Evolutionary conservation across 2,113 vertebrate species (phyloP).

Genomic region (Tiliqua scincoides): DNA sequence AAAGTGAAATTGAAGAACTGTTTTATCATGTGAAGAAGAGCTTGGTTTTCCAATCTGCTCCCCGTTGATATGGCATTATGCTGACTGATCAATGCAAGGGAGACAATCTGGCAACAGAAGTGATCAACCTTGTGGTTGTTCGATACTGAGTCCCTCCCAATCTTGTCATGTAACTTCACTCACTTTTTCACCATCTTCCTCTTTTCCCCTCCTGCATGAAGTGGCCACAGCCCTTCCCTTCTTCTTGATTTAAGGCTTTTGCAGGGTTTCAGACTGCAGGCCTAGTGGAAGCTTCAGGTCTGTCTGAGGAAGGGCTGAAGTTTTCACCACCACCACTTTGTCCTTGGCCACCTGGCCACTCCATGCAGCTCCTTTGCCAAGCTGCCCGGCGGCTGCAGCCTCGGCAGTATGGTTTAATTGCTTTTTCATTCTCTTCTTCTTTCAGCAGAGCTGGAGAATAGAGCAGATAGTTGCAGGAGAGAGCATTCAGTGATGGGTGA

Average conservation of each 20-base stretch:
- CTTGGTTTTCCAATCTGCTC: neutral
- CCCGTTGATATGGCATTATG: too few species aligned
- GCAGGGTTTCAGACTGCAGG: too few species aligned
- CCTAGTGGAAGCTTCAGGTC: too few species aligned
- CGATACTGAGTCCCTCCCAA: neutral
- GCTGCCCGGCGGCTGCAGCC: too few species aligned
- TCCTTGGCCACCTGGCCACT: too few species aligned
- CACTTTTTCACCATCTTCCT: neutral
- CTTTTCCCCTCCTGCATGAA: neutral
- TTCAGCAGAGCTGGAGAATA: too few species aligned
- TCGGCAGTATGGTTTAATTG: too few species aligned
- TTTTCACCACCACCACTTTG: too few species aligned
- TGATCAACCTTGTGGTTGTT: neutral
- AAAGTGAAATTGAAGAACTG: neutral
- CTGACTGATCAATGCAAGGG: neutral
- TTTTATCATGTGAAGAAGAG: neutral
- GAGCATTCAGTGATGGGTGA: neutral
- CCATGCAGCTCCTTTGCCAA: too few species aligned
- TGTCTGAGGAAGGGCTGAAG: too few species aligned
- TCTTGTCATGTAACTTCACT: too few species aligned
- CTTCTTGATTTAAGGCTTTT: too few species aligned
- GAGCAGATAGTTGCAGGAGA: neutral
- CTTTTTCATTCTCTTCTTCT: neutral
- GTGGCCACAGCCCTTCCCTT: neutral
- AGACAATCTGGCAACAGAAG: neutral